These are phyloP conservation scores for Gila robusta DNA, from an alignment of 2,797 vertebrate genomes.

Conservation along the genomic window DNA sequence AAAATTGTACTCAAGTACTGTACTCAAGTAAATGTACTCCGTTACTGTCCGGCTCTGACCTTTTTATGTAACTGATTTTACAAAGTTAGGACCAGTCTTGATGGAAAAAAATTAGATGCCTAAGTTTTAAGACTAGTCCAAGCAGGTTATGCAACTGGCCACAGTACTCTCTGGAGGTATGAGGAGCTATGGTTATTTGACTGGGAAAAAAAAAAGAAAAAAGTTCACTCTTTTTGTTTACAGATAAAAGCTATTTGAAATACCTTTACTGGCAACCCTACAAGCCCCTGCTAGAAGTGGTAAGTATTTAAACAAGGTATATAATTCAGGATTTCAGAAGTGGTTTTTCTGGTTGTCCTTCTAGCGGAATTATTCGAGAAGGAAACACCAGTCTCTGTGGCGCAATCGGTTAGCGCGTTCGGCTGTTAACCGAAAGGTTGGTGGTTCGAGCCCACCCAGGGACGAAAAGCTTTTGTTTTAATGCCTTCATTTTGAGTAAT, in stretches of 20 bases:
- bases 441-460: slow-evolving; percentile 40
- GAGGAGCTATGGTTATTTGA: not conserved
- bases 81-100: not conserved
- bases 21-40: too few species aligned
- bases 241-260: not conserved
- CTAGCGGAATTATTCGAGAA: fast-evolving
- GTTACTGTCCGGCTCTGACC: too few species aligned
- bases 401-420: slow-evolving; percentile 53
- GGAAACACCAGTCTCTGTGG: slow-evolving; percentile 39
- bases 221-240: not conserved
- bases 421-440: slow-evolving; percentile 38
- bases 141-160: not conserved
- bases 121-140: not conserved
- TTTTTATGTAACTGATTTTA: not conserved
- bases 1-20: too few species aligned
- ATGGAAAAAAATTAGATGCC: not conserved
- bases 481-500: not conserved
- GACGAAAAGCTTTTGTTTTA: slow-evolving; percentile 19
- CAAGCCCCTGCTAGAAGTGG: not conserved
- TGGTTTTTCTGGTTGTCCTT: not conserved
- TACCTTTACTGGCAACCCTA: not conserved
- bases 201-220: too few species aligned
- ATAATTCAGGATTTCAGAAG: not conserved
- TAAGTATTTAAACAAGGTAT: not conserved
- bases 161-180: not conserved